A percentile compares a stretch with the other conserved stretches of the same genome.
These are phyloP conservation scores for Momotus momota DNA, from an alignment of 2,797 vertebrate genomes.

Conservation along the genomic window DNA sequence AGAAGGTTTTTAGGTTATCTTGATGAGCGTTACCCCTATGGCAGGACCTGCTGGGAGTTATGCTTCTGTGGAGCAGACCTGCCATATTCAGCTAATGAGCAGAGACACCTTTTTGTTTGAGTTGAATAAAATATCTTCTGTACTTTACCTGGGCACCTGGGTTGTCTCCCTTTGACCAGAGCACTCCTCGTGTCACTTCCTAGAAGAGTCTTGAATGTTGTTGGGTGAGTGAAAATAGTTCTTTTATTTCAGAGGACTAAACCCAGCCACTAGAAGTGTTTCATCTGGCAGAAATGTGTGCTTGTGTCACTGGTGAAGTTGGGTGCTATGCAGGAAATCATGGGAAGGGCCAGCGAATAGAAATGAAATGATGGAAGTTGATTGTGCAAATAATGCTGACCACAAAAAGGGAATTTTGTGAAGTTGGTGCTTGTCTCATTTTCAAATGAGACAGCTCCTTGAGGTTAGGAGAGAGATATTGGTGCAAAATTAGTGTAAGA, in stretches of 20 bases:
- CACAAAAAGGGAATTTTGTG: background rate
- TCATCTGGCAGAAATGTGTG: background rate
- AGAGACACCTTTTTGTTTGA: background rate
- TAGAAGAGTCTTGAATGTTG: background rate
- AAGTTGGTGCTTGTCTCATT: background rate
- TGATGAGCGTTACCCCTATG: background rate
- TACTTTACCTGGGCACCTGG: background rate
- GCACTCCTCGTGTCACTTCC: background rate
- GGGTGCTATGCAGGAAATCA: background rate
- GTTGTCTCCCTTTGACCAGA: background rate
- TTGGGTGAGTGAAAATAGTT: background rate
- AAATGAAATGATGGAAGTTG: background rate
- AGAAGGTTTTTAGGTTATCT: background rate
- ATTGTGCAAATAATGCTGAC: too few species aligned
- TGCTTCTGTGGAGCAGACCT: background rate
- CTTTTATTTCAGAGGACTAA: background rate
- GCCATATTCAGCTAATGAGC: background rate
- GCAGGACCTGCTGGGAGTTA: background rate
- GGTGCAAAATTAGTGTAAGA: background rate
- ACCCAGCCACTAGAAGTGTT: background rate
- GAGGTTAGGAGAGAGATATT: background rate
- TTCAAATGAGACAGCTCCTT: background rate
- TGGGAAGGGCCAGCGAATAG: background rate
- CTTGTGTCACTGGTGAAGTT: background rate
- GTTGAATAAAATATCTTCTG: background rate